Evolutionary conservation across 2,113 vertebrate species (phyloP).

Genomic region (Leptosomus discolor): DNA sequence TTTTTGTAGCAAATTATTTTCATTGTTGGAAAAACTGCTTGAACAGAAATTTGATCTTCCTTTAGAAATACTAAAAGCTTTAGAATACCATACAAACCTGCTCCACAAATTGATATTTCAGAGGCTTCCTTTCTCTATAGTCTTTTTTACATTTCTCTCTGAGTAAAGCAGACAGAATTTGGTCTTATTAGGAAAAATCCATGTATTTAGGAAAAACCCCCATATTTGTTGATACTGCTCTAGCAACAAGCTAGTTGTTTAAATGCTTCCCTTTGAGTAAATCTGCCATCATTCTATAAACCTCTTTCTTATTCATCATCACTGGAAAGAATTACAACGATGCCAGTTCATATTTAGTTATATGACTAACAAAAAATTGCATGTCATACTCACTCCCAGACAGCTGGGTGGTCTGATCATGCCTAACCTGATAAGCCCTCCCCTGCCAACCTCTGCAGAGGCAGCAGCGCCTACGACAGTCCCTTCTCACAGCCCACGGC

Average conservation of each 20-base stretch:
- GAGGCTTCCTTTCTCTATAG: not conserved
- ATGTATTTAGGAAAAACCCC: not conserved
- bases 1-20: constrained; percentile 1
- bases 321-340: not conserved
- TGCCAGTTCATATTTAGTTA: not conserved
- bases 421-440: not conserved
- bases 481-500: not conserved
- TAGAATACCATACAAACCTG: not conserved
- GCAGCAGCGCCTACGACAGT: not conserved
- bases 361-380: not conserved
- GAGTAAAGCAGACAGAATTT: not conserved
- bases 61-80: constrained; percentile 14
- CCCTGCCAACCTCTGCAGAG: not conserved
- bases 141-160: not conserved
- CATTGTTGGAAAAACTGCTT: not conserved
- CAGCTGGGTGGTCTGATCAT: not conserved
- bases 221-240: not conserved
- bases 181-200: not conserved
- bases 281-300: not conserved
- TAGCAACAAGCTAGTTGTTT: not conserved
- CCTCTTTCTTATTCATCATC: not conserved
- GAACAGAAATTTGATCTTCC: constrained; percentile 11
- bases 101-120: not conserved
- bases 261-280: not conserved
- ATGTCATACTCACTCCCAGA: not conserved